phyloP scores from a whole-genome alignment of 2,888 invertebrate genomes.

The Bembecia ichneumoniformis region DNA sequence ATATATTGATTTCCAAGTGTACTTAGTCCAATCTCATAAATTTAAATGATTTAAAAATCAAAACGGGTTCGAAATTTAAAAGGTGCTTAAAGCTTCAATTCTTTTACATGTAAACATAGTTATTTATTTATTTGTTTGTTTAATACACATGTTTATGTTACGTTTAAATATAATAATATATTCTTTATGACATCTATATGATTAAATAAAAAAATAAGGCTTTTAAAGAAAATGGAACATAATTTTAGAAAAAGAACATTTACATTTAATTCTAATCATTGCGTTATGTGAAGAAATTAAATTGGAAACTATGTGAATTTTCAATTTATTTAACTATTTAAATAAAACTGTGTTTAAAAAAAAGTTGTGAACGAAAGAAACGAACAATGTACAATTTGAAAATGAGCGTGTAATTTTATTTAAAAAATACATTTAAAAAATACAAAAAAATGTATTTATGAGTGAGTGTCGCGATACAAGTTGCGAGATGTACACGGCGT shows the following conservation, averaged over 20 bases:
- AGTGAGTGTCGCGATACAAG: constrained; percentile 55
- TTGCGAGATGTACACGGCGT: constrained; percentile 69
- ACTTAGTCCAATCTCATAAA: constrained; percentile 44
- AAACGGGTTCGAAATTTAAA: constrained; percentile 27
- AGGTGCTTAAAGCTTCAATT: constrained; percentile 15
- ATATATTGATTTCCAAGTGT: constrained; percentile 24
- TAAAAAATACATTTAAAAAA: too few relatives aligned
- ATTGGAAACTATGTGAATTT: not conserved
- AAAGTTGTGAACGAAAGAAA: not conserved
- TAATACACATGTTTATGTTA: too few relatives aligned
- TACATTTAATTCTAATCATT: not conserved
- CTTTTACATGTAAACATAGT: too few relatives aligned
- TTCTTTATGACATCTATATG: too few relatives aligned
- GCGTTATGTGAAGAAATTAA: not conserved
- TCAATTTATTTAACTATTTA: not conserved
- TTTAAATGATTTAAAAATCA: constrained; percentile 22
- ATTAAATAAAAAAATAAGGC: too few relatives aligned
- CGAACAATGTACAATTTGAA: not conserved
- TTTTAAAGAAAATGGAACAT: not conserved
- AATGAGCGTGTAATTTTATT: not conserved
- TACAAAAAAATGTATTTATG: constrained; percentile 36
- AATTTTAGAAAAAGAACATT: not conserved
- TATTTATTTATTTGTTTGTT: too few relatives aligned
- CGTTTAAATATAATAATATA: too few relatives aligned
- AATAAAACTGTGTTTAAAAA: too few relatives aligned